These are phyloP conservation scores for Echeneis naucrates DNA, from an alignment of 2,797 vertebrate species.

Conservation along the genomic window DNA sequence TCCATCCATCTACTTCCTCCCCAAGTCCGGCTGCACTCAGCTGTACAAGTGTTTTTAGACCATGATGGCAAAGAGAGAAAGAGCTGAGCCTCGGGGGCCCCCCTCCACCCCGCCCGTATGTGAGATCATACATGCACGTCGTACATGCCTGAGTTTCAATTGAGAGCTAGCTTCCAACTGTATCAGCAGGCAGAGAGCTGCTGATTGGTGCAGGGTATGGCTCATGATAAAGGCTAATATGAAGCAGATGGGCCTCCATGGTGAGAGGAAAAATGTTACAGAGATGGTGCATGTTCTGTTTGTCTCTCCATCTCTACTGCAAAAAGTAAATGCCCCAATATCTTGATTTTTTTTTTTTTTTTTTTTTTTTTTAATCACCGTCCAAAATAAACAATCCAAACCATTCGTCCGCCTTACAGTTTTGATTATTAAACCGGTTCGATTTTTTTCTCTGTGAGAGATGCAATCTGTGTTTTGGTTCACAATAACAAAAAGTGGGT, in stretches of 20 bases:
- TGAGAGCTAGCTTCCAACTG: slow-evolving; percentile 26
- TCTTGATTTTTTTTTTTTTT: too few relatives aligned
- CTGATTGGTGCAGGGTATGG: slow-evolving; percentile 53
- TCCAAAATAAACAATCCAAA: neutral
- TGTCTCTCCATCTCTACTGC: neutral
- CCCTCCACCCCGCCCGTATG: slow-evolving; percentile 30
- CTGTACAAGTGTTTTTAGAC: slow-evolving; percentile 25
- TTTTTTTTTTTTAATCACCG: neutral
- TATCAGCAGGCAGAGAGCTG: slow-evolving; percentile 37
- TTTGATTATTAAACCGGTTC: neutral
- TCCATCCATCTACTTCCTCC: slow-evolving; percentile 46
- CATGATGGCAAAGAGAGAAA: slow-evolving; percentile 35
- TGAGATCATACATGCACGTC: slow-evolving; percentile 51
- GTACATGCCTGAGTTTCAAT: slow-evolving; percentile 7
- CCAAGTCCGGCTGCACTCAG: slow-evolving; percentile 32
- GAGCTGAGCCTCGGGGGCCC: slow-evolving; percentile 33
- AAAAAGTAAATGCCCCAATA: neutral
- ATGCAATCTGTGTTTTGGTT: neutral
- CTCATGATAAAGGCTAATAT: slow-evolving; percentile 52
- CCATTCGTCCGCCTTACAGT: neutral
- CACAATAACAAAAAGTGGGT: neutral
- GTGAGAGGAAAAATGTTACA: slow-evolving; percentile 37
- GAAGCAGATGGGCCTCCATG: slow-evolving; percentile 61
- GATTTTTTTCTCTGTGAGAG: neutral
- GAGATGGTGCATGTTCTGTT: slow-evolving; percentile 2